Percentiles rank a stretch among this genome's conserved stretches.
These are phyloP conservation scores for Penaeus japonicus DNA, from an alignment of 1,140 invertebrate species.

Conservation along the genomic window DNA sequence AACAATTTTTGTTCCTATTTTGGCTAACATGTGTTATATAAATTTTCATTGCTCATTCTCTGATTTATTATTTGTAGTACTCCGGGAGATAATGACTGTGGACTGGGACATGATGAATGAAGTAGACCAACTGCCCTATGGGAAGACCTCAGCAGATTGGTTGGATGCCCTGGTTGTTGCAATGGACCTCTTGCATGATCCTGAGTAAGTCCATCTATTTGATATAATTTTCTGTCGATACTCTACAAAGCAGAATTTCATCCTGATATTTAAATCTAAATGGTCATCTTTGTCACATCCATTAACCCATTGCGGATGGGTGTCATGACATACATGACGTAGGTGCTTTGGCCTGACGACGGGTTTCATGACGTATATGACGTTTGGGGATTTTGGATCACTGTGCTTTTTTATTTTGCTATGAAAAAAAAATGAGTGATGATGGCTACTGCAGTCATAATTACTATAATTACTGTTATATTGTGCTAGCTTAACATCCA, in stretches of 20 bases:
- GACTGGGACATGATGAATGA: constrained; percentile 66
- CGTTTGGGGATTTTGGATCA: too few relatives aligned
- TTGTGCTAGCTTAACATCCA: too few relatives aligned
- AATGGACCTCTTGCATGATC: constrained; percentile 65
- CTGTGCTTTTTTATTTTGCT: too few relatives aligned
- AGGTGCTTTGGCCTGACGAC: too few relatives aligned
- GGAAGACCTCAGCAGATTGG: constrained; percentile 65
- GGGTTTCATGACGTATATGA: too few relatives aligned
- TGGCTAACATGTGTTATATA: background rate
- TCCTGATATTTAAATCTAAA: too few relatives aligned
- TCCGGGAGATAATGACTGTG: constrained; percentile 59
- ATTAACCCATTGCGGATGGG: too few relatives aligned
- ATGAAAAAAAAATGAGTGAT: too few relatives aligned
- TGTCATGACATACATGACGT: too few relatives aligned
- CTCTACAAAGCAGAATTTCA: background rate
- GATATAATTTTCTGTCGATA: background rate
- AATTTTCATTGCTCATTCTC: background rate
- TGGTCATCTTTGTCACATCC: too few relatives aligned
- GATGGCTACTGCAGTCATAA: too few relatives aligned
- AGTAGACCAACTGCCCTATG: constrained; percentile 64
- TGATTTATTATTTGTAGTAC: constrained; percentile 25
- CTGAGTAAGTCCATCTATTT: constrained; percentile 63
- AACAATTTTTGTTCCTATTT: background rate
- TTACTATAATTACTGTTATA: too few relatives aligned
- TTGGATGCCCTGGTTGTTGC: constrained; percentile 67